Evolutionary conservation across 2,113 vertebrate genomes (phyloP), one percentile per base, ranked within the genome.

Genomic region (Tretioscincus oriximinensis): DNA sequence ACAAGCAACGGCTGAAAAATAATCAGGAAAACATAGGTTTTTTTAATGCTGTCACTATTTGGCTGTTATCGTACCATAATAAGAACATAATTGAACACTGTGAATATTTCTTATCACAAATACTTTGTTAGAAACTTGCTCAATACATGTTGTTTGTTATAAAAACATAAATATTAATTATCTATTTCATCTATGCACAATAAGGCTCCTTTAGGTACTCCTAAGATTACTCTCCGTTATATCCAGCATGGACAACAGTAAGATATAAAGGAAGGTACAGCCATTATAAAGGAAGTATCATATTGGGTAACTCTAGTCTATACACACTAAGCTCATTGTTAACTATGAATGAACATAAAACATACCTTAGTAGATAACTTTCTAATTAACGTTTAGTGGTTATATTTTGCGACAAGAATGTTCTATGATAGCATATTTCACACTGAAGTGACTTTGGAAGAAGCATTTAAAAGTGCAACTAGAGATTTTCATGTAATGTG

Each of bases 1-100:
- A 99, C 97, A 95, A 99, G 93, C 85, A 97, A 95, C 86, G 98
- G 97, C 98, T 99, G 94, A 92, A 94, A 96, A 35, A 35, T 76
- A 92, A 78, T 86, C 14, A 87, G 70, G 51, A 68, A 77, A 54
- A 71, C 63, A 83, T 2, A 70, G 81, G 76, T 92, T 89, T 63
- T 41, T 82, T 63, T 22, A 76, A 76, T 29, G 8, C 14, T n/a
- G 0, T 7, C 22, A 10, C 16, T 70, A 24, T 5, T 41, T 35
- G 60, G 10, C 4, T 60, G 22, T 60, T 81, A 60, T 31, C 60
- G 49, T n/a, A 65, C 24, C 10, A 29, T 31, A 5, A 16, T 60
- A 70, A 26, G 61, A 61, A 18, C 66, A n/a, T n/a, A n/a, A n/a
- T n/a, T n/a, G n/a, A n/a, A n/a, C n/a, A n/a, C 47, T 9, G 28